Conservation (phyloP, 2,888 invertebrate species). For the Himalopsyche kuldschensis region DNA sequence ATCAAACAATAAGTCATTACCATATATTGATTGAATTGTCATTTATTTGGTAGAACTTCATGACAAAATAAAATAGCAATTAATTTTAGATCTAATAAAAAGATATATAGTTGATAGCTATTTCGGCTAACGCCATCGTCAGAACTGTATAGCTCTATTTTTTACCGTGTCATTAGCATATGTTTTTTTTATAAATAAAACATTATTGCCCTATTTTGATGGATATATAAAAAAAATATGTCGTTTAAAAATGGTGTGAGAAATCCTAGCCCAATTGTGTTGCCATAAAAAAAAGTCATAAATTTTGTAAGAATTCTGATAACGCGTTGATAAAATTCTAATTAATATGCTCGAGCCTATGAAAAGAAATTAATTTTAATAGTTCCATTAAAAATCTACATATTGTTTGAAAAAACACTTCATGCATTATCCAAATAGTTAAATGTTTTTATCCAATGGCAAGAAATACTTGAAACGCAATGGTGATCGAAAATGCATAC, state of each 20-base stretch:
- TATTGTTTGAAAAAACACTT: background rate
- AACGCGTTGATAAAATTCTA: constrained; percentile 13
- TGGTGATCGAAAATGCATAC: background rate
- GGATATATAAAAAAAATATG: background rate
- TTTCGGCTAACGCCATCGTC: too few species aligned
- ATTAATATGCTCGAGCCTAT: constrained; percentile 18
- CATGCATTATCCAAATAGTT: background rate
- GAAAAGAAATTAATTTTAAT: constrained; percentile 10
- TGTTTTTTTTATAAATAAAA: too few species aligned
- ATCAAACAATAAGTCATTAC: too few species aligned
- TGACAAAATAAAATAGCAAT: too few species aligned
- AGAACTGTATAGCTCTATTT: too few species aligned
- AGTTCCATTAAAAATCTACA: background rate
- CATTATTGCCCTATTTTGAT: background rate
- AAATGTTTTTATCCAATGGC: background rate
- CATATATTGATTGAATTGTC: too few species aligned
- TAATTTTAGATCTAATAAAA: too few species aligned
- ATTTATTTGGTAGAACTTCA: too few species aligned
- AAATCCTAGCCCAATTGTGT: background rate
- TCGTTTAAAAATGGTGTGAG: background rate
- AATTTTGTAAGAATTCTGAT: background rate
- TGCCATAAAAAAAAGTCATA: background rate
- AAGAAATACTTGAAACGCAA: constrained; percentile 16
- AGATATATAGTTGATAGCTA: too few species aligned
- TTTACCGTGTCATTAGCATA: too few species aligned